Evolutionary conservation across 1,140 invertebrate species (phyloP).

Genomic region (Habropoda laboriosa): DNA sequence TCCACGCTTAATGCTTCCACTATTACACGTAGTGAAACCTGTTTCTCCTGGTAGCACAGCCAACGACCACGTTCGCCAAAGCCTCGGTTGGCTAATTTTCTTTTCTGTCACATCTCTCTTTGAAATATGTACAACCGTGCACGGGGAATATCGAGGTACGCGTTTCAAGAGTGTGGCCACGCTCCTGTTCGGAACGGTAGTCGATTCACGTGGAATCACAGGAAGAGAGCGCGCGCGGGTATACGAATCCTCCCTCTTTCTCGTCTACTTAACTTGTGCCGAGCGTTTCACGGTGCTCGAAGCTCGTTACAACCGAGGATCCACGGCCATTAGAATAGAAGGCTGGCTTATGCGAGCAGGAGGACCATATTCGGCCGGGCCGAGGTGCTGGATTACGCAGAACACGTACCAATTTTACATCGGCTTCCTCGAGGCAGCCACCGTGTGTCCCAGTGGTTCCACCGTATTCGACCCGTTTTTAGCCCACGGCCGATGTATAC

Average conservation of each 20-base stretch:
- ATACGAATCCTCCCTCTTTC: neutral
- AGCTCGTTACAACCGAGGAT: constrained; percentile 27
- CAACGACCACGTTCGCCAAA: no score
- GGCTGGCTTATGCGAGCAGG: constrained; percentile 15
- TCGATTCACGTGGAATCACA: neutral
- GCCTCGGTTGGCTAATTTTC: constrained; percentile 32
- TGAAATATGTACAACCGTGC: neutral
- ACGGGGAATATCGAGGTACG: neutral
- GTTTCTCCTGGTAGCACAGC: neutral
- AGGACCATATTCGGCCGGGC: constrained; percentile 42
- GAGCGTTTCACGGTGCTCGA: constrained; percentile 12
- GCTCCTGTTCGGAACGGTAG: no score
- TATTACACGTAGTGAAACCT: constrained; percentile 32
- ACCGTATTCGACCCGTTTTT: constrained; percentile 37
- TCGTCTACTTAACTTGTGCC: constrained; percentile 30
- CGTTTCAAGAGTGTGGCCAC: neutral
- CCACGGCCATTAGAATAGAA: constrained; percentile 41
- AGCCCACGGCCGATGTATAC: constrained; percentile 6
- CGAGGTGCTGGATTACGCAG: constrained; percentile 55
- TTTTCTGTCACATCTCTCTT: constrained; percentile 20
- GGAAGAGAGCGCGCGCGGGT: no score
- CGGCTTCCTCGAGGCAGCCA: constrained; percentile 7
- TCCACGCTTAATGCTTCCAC: constrained; percentile 37
- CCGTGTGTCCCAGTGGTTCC: neutral
- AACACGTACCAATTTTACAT: constrained; percentile 56